Conservation (phyloP, 2,797 vertebrate species). For the Stomatorhinus walkeri region DNA sequence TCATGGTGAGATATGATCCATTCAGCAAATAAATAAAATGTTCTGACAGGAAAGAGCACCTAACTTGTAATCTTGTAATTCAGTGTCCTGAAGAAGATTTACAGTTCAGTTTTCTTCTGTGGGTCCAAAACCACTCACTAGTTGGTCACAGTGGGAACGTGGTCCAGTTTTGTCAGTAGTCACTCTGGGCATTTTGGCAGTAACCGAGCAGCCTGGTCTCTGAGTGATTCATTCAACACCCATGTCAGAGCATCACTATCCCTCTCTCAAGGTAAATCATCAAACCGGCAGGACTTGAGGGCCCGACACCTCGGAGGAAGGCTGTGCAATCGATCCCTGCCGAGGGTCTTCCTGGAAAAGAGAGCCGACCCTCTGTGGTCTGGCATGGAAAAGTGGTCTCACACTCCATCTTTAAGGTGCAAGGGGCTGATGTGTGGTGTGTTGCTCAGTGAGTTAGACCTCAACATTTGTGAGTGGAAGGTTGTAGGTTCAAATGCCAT, state of each 20-base stretch:
- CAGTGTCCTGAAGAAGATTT: not conserved
- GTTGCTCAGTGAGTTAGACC: not conserved
- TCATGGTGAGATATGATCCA: not conserved
- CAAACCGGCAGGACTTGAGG: not conserved
- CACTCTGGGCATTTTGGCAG: not conserved
- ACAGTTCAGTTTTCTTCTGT: not conserved
- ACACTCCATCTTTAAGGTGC: not conserved
- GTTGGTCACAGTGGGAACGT: not conserved
- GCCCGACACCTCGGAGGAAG: constrained; percentile 15
- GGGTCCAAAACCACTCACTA: not conserved
- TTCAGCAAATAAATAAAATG: not conserved
- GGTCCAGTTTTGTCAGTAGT: not conserved
- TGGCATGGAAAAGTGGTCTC: constrained; percentile 7
- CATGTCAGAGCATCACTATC: constrained; percentile 26
- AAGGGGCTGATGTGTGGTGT: not conserved
- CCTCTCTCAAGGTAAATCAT: constrained; percentile 26
- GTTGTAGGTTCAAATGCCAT: not conserved
- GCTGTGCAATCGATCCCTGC: not conserved
- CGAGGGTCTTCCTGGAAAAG: not conserved
- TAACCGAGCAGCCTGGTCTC: constrained; percentile 9
- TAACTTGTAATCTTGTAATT: constrained; percentile 1
- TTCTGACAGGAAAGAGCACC: not conserved
- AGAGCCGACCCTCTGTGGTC: constrained; percentile 20
- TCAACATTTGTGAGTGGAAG: not conserved
- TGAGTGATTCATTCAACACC: constrained; percentile 25